These are phyloP conservation scores for Drosophila algonquin DNA, from an alignment of 2,888 invertebrate genomes.

Conservation along the genomic window DNA sequence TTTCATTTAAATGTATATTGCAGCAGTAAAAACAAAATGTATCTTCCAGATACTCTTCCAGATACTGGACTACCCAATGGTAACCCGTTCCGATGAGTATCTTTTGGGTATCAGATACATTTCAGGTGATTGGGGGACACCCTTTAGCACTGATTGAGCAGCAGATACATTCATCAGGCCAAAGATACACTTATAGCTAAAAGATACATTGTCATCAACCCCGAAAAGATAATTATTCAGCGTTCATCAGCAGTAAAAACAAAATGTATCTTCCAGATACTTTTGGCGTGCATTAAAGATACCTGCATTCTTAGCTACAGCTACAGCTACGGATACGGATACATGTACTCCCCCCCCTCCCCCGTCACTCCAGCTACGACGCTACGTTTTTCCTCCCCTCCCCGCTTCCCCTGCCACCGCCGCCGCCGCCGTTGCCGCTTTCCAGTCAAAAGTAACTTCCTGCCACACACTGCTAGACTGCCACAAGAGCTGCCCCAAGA, in stretches of 20 bases:
- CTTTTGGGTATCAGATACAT: too few species aligned
- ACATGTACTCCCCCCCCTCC: constrained; percentile 14
- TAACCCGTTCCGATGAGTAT: constrained; percentile 9
- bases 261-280: background rate
- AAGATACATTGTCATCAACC: too few species aligned
- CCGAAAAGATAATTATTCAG: background rate
- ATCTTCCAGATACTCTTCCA: background rate
- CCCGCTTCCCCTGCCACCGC: background rate
- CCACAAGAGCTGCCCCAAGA: constrained; percentile 32
- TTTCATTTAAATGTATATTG: too few species aligned
- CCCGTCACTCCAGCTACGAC: constrained; percentile 7
- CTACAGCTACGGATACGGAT: too few species aligned
- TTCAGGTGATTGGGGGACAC: background rate
- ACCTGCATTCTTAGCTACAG: too few species aligned
- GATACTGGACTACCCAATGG: background rate
- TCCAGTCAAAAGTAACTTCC: constrained; percentile 54
- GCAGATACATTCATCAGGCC: too few species aligned
- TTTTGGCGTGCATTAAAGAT: too few species aligned
- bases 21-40: background rate
- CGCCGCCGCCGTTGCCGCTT: constrained; percentile 8
- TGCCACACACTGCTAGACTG: constrained; percentile 15
- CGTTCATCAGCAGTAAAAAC: background rate
- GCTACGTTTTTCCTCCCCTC: background rate
- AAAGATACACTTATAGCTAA: too few species aligned
- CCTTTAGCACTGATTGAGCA: too few species aligned